A percentile compares a stretch with the other conserved stretches of the same genome.
Evolutionary conservation across 2,888 invertebrate species (phyloP).

Genomic region (Drosophila neotestacea): DNA sequence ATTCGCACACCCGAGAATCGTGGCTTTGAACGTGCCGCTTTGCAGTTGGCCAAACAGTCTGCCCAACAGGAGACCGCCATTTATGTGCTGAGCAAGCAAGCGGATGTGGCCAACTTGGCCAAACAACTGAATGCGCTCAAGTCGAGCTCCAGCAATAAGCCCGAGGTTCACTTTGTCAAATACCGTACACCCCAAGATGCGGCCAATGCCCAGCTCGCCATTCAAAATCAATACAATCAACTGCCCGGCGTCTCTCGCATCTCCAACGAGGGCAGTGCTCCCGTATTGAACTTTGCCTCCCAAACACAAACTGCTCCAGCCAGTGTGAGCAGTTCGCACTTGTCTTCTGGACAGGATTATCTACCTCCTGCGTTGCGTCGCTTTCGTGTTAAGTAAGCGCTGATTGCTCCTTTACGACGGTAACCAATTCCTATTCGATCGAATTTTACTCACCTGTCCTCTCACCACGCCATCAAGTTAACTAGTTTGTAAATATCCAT

Average conservation of each 20-base stretch:
- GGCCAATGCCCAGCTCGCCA: slow-evolving; percentile 80
- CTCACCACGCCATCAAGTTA: slow-evolving; percentile 44
- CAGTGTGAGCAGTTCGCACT: slow-evolving; percentile 38
- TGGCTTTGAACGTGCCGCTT: slow-evolving; percentile 76
- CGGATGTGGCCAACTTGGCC: slow-evolving; percentile 75
- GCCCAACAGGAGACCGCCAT: slow-evolving; percentile 82
- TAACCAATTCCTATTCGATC: slow-evolving; percentile 64
- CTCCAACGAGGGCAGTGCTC: slow-evolving; percentile 80
- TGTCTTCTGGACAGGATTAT: slow-evolving; percentile 58
- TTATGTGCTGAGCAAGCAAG: slow-evolving; percentile 82
- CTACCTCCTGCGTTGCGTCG: slow-evolving; percentile 73
- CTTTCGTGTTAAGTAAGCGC: slow-evolving; percentile 72
- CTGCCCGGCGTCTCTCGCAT: slow-evolving; percentile 78
- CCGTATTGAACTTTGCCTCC: slow-evolving; percentile 80
- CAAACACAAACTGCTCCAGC: slow-evolving; percentile 36
- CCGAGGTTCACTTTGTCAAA: slow-evolving; percentile 83
- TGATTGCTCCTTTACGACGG: slow-evolving; percentile 32
- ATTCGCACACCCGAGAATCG: slow-evolving; percentile 82
- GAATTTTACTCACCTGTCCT: slow-evolving; percentile 21
- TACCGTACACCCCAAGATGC: slow-evolving; percentile 83
- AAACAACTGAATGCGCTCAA: slow-evolving; percentile 76
- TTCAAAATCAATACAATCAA: slow-evolving; percentile 81
- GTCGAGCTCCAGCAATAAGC: slow-evolving; percentile 68
- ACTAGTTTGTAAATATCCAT: slow-evolving; percentile 61
- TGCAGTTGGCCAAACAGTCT: slow-evolving; percentile 77